phyloP scores from a whole-genome alignment of 1,140 invertebrate genomes.

The Brachionus rubens region DNA sequence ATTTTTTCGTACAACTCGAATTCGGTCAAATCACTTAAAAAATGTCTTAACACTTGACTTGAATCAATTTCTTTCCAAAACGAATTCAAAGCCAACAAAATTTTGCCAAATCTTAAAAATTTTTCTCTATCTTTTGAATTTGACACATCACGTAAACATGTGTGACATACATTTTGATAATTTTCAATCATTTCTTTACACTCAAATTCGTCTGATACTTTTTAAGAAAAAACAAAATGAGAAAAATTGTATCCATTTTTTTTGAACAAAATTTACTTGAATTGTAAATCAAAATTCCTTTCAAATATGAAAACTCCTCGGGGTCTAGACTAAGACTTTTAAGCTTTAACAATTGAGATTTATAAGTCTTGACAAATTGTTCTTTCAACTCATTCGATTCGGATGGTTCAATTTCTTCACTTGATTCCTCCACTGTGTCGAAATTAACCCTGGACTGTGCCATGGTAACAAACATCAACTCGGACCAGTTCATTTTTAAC shows the following conservation, averaged over 20 bases:
- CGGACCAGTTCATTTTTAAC: slow-evolving; percentile 3
- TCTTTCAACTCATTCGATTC: neutral
- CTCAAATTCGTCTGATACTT: neutral
- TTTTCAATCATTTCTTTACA: slow-evolving; percentile 5
- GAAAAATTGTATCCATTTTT: too few species aligned
- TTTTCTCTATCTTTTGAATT: slow-evolving; percentile 19
- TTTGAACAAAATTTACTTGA: slow-evolving; percentile 16
- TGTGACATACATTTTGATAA: slow-evolving; percentile 32
- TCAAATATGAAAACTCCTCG: neutral
- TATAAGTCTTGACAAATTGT: neutral
- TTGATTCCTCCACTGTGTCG: neutral
- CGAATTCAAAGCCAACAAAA: neutral
- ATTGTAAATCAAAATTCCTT: slow-evolving; percentile 12
- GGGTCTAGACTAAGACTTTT: neutral
- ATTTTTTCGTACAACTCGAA: neutral
- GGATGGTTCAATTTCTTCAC: neutral
- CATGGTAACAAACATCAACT: neutral
- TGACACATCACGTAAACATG: neutral
- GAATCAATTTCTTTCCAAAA: neutral
- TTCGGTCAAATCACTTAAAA: neutral
- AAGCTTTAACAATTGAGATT: neutral
- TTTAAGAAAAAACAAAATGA: too few species aligned
- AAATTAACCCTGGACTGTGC: neutral
- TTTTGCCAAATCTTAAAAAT: slow-evolving; percentile 27
- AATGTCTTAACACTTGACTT: neutral